Conservation (phyloP, 2,888 invertebrate genomes). For the Blera fallax region DNA sequence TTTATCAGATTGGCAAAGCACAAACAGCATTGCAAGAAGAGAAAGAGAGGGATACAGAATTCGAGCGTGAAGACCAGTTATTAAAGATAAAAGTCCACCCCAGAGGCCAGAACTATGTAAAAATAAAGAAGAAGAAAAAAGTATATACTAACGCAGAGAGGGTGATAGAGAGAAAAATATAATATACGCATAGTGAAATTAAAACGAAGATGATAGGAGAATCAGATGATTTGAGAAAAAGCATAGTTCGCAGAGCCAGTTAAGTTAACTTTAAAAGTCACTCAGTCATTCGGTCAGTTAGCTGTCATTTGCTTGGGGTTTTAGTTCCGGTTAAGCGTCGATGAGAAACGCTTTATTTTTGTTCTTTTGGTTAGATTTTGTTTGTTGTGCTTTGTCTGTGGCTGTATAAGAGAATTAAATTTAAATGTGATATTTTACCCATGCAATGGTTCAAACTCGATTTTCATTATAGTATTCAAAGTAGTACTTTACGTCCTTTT, state of each 20-base stretch:
- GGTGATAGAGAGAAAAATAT: slow-evolving; percentile 15
- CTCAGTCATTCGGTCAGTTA: slow-evolving; percentile 21
- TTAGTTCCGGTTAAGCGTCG: not conserved
- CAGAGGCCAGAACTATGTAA: not conserved
- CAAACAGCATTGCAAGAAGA: not conserved
- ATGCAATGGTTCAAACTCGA: not conserved
- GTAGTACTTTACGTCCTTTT: not conserved
- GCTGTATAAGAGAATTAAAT: not conserved
- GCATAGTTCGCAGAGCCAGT: slow-evolving; percentile 6
- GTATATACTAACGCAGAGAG: not conserved
- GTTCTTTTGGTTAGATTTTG: not conserved
- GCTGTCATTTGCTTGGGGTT: slow-evolving; percentile 10
- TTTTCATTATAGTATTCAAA: not conserved
- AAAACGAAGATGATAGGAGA: slow-evolving; percentile 17
- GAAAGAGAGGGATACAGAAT: not conserved
- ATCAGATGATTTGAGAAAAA: slow-evolving; percentile 28
- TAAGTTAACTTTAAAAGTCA: slow-evolving; percentile 23
- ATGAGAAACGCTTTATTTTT: not conserved
- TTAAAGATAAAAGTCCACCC: not conserved
- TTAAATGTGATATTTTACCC: not conserved
- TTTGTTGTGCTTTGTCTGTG: not conserved
- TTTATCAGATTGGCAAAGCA: not conserved
- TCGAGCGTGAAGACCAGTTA: not conserved
- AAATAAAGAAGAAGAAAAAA: not conserved
- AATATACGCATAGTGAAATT: not conserved